A percentile compares a stretch with the other conserved stretches of the same genome.
Conservation (phyloP, 2,113 vertebrate species). For the Heliornis fulica region DNA sequence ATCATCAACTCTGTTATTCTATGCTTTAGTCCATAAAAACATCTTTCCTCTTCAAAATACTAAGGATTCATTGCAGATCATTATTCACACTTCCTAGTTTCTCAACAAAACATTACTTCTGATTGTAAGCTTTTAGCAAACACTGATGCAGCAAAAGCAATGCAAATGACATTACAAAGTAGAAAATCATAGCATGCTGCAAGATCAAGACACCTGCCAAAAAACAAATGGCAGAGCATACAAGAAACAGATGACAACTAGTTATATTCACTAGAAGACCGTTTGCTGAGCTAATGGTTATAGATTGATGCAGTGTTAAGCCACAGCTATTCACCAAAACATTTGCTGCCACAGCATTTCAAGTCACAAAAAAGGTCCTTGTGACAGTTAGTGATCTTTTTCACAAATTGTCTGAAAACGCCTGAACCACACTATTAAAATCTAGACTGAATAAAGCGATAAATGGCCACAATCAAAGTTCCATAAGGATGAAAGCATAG, state of each 20-base stretch:
- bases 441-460: not conserved
- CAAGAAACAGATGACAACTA: not conserved
- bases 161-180: not conserved
- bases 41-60: not conserved
- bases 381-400: too few relatives aligned
- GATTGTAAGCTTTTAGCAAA: not conserved
- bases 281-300: not conserved
- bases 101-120: not conserved
- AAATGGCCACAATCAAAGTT: not conserved
- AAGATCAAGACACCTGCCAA: not conserved
- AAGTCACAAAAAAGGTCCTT: not conserved
- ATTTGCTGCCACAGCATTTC: not conserved
- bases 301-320: not conserved
- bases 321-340: not conserved
- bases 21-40: not conserved
- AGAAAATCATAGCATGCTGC: not conserved
- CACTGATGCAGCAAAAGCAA: not conserved
- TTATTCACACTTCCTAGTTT: not conserved
- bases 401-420: not conserved
- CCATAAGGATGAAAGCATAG: not conserved
- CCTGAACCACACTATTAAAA: not conserved
- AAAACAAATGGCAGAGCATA: not conserved
- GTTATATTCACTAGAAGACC: not conserved
- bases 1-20: too few relatives aligned
- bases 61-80: not conserved